Conservation (phyloP, 2,888 invertebrate species). For the Carcina quercana region DNA sequence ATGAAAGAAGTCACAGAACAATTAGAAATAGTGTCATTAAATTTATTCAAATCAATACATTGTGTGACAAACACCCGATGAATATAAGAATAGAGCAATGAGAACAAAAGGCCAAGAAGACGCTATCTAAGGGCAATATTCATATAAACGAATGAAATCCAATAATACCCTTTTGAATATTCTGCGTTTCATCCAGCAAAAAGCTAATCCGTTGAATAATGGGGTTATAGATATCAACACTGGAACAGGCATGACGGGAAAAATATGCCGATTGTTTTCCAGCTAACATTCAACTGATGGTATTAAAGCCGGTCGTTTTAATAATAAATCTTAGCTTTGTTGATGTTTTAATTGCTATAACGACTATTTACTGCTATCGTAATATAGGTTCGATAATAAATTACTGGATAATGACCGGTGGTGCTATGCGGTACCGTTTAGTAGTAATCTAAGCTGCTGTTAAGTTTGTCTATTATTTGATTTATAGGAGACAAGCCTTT, state of each 20-base stretch:
- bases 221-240: slow-evolving; percentile 65
- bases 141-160: slow-evolving; percentile 44
- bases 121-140: slow-evolving; percentile 32
- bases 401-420: not conserved
- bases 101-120: too few species aligned
- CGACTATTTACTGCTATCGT: slow-evolving; percentile 11
- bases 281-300: slow-evolving; percentile 33
- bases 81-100: too few species aligned
- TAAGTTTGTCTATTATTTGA: too few species aligned
- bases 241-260: slow-evolving; percentile 54
- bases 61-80: too few species aligned
- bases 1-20: too few species aligned
- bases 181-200: slow-evolving; percentile 61
- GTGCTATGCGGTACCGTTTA: too few species aligned
- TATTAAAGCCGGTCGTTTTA: slow-evolving; percentile 41
- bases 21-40: too few species aligned
- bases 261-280: slow-evolving; percentile 62
- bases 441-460: too few species aligned
- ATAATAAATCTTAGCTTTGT: slow-evolving; percentile 42
- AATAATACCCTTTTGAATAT: slow-evolving; percentile 69
- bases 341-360: slow-evolving; percentile 38
- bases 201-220: slow-evolving; percentile 71
- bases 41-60: too few species aligned
- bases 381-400: slow-evolving; percentile 5
- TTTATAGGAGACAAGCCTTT: too few species aligned